Conservation (phyloP, 1,140 invertebrate species). For the Diorhabda carinulata region DNA sequence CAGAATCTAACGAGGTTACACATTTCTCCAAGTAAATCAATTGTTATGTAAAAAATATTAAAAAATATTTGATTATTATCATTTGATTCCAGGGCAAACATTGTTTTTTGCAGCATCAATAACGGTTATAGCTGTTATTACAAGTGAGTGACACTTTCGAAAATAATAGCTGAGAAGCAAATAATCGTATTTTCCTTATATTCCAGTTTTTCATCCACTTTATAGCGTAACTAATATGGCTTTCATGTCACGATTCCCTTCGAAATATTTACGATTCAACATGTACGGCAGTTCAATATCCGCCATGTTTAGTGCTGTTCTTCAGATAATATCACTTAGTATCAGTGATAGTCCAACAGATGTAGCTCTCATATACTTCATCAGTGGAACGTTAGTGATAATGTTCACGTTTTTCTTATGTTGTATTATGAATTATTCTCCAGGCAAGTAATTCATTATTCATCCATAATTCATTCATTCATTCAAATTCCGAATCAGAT, state of each 20-base stretch:
- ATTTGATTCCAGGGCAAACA: constrained; percentile 12
- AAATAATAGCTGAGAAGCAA: not conserved
- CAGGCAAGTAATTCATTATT: not conserved
- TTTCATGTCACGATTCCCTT: constrained; percentile 10
- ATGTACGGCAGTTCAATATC: constrained; percentile 9
- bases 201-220: not conserved
- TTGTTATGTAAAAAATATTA: too few species aligned
- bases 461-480: too few species aligned
- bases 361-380: constrained; percentile 6
- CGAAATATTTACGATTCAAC: constrained; percentile 1
- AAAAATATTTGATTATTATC: not conserved
- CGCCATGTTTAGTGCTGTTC: not conserved
- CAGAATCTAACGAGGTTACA: too few species aligned
- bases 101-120: constrained; percentile 7
- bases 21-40: too few species aligned
- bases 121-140: not conserved
- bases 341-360: not conserved
- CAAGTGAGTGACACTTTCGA: constrained; percentile 1
- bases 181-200: not conserved
- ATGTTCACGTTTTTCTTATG: not conserved
- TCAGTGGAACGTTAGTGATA: not conserved
- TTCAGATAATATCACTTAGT: constrained; percentile 7
- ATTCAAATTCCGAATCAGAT: too few species aligned
- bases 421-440: not conserved
- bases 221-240: constrained; percentile 5